Conservation (phyloP, 2,888 invertebrate genomes). For the Eupithecia centaureata region DNA sequence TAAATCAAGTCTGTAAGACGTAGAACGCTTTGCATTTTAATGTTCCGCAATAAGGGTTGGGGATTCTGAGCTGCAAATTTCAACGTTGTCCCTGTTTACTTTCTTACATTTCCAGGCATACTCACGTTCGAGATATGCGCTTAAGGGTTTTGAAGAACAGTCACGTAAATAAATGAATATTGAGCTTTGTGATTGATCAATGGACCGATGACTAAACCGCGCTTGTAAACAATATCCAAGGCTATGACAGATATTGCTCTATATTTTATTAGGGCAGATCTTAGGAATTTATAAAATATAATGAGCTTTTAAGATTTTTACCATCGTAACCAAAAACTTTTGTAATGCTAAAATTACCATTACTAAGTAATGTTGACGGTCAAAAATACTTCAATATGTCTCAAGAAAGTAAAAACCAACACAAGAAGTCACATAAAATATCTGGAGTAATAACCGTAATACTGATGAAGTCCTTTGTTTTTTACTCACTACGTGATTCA, state of each 20-base stretch:
- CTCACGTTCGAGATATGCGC: constrained; percentile 59
- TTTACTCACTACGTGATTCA: constrained; percentile 62
- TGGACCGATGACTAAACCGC: constrained; percentile 49
- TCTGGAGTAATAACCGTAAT: constrained; percentile 41
- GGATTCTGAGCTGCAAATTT: constrained; percentile 47
- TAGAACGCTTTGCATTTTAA: constrained; percentile 38
- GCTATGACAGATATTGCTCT: constrained; percentile 45
- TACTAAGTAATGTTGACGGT: not conserved
- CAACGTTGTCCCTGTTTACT: constrained; percentile 50
- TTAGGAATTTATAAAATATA: not conserved
- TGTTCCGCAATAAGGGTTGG: constrained; percentile 31
- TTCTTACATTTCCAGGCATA: constrained; percentile 55
- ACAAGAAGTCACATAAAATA: constrained; percentile 35
- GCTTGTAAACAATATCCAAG: constrained; percentile 54
- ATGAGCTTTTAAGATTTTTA: not conserved
- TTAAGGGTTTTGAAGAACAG: constrained; percentile 65
- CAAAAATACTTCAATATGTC: constrained; percentile 14
- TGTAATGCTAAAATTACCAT: not conserved
- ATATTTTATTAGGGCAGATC: constrained; percentile 13
- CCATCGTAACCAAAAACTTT: not conserved
- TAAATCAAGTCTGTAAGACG: constrained; percentile 44
- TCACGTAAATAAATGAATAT: constrained; percentile 75
- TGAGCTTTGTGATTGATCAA: constrained; percentile 59
- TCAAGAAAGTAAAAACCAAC: constrained; percentile 20
- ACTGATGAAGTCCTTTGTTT: constrained; percentile 49